Evolutionary conservation across 1,140 invertebrate species (phyloP).

Genomic region (Papilio xuthus): DNA sequence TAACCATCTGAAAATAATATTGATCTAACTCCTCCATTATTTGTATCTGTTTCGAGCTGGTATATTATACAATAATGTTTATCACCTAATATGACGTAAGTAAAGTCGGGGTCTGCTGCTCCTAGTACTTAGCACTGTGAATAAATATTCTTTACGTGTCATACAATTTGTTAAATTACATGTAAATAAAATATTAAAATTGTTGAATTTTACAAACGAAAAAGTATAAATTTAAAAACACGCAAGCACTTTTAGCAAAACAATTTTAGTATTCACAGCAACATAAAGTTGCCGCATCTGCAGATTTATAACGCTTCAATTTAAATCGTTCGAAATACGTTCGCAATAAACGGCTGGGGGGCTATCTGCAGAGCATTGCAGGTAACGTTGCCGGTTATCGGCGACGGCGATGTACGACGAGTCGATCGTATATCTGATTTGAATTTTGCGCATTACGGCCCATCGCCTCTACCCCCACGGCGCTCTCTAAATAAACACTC

Average conservation of each 20-base stretch:
- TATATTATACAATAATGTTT: neutral
- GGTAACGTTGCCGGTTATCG: constrained; percentile 62
- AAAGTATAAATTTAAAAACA: constrained; percentile 16
- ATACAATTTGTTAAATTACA: too few species aligned
- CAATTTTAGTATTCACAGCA: constrained; percentile 35
- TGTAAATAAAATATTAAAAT: too few species aligned
- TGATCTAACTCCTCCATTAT: constrained; percentile 40
- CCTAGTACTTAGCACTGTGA: neutral
- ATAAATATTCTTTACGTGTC: neutral
- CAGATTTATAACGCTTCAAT: constrained; percentile 53
- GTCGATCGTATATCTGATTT: constrained; percentile 72
- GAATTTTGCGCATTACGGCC: constrained; percentile 65
- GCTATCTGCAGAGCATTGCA: constrained; percentile 55
- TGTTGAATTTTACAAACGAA: neutral
- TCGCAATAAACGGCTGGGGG: constrained; percentile 49
- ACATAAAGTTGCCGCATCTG: constrained; percentile 41
- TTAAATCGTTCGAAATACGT: constrained; percentile 53
- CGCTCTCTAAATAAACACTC: constrained; percentile 61
- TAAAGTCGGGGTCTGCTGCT: neutral
- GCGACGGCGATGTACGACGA: constrained; percentile 52
- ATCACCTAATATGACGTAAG: neutral
- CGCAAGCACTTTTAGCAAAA: neutral
- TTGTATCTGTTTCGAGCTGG: neutral
- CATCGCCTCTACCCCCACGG: constrained; percentile 47
- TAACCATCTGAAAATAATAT: constrained; percentile 43